Evolutionary conservation across 35 echinoderm and acorn worm species (phyloP).

Genomic region (Heliocidaris erythrogramma): DNA sequence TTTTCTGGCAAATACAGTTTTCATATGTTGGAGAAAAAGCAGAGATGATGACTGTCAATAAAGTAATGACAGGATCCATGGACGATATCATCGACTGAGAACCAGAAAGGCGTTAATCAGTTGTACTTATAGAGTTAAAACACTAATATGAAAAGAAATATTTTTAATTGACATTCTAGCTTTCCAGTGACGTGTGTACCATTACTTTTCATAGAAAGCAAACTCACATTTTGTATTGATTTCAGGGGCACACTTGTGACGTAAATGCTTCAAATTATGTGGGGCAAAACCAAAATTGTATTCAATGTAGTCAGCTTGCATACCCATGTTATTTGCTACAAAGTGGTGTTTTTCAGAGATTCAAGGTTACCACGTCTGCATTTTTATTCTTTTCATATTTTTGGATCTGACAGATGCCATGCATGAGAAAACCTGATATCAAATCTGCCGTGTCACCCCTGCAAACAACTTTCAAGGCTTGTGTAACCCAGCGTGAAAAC

Average conservation of each 20-base stretch:
- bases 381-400: constrained; percentile 2
- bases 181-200: not conserved
- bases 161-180: not conserved
- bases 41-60: too few relatives aligned
- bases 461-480: constrained; percentile 43
- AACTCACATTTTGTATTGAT: not conserved
- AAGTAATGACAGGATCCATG: not conserved
- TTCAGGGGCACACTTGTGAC: not conserved
- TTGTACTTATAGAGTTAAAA: not conserved
- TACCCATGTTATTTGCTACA: not conserved
- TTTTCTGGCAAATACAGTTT: too few relatives aligned
- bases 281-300: not conserved
- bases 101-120: not conserved
- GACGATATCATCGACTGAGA: not conserved
- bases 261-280: not conserved
- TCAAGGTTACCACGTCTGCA: not conserved
- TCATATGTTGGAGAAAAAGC: too few relatives aligned
- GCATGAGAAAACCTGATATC: not conserved
- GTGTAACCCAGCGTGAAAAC: constrained; percentile 24
- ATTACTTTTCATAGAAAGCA: not conserved
- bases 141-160: not conserved
- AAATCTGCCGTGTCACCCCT: constrained; percentile 25
- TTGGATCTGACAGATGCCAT: not conserved
- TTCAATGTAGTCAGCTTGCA: not conserved
- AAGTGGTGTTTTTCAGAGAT: not conserved